Base-by-base conservation (phyloP, 2,113 vertebrate genomes). In the Aptenodytes patagonicus region DNA sequence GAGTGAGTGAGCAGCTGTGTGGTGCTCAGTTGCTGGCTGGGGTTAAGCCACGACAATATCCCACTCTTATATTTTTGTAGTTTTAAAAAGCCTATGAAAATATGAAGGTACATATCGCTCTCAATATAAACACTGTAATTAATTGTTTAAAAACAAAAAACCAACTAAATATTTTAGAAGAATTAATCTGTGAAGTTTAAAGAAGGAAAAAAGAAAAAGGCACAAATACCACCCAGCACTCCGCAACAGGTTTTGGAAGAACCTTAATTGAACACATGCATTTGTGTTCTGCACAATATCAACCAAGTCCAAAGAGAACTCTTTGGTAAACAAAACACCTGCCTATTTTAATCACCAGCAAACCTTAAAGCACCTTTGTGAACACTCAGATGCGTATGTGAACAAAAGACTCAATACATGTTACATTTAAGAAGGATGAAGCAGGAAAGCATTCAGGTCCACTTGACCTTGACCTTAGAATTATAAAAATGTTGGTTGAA, bases 401-500 rank as follows among this genome's bases (percentile, higher is more conserved):
- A 95, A 88, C 17, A 92, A 36, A 82, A 85, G 36, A 83, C 57
- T 69, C 36, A 46, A 76, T 19, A 26, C 11, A 49, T 17, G 42
- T 36, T 34, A 72, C 8, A 10, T 40, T 80, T 70, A 75, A 89
- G 32, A 84, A 40, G 4, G 19, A 17, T 13, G 16, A 94, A 51
- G 34, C 20, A 96, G 47, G 36, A 97, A 95, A 93, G 25, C 19
- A 69, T 95, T 94, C 81, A 54, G 61, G 32, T 72, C 76, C 79
- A 92, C 75, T 58, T 91, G 81, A 92, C 90, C 62, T 88, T 66
- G 69, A 89, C 52, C 61, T 93, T 6, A 57, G 51, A 87, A 87
- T 68, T 92, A 75, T 11, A 87, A 95, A 95, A 92, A 65, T 16
- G 47, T 52, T 76, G 71, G 60, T 8, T 90, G 87, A 97, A 94